Base-by-base conservation (phyloP, 2,113 vertebrate genomes). In the Gorsachius goisagi region DNA sequence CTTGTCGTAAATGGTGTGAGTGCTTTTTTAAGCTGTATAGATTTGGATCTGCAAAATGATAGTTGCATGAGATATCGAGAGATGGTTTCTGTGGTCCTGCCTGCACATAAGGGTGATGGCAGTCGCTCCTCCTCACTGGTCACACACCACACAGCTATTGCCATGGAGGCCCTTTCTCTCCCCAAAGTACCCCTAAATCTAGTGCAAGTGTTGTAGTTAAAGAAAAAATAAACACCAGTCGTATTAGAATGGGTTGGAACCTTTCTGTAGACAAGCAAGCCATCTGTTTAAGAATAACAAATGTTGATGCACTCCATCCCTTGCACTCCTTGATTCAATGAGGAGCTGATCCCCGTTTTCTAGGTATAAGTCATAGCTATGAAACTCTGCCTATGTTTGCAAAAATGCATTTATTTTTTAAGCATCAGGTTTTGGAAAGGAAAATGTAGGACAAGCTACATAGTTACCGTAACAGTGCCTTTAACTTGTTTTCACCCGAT, bases 321-420 rank as follows among this genome's bases (percentile, higher is more conserved):
- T 84, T 82, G 64, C 47, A 27, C 14, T 12, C 41, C 30, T 20
- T 44, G 32, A 47, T 32, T 41, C 55, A 47, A 85, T 58, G 27
- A 89, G 53, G 41, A 67, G 33, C 27, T 12, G 52, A 47, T 56
- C 52, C 39, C 62, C 4, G 16, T 52, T 75, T 67, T 62, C 33
- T n/a, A 20, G 55, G 12, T 50, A 9, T 14, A 41, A 93, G 26
- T 50, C 80, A 76, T 8, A 30, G 72, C 33, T 44, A 7, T 16
- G 39, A 75, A 85, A 94, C 67, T 71, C 71, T 66, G 23, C 9
- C 82, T 30, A 75, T 0, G 2, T 76, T 95, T 82, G 74, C 26
- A 76, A 89, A 89, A 79, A 35, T 30, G 12, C 3, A 0, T 96
- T 97, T 97, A 91, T 96, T 96, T 92, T 82, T 52, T 41, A 71